phyloP scores from a whole-genome alignment of 2,797 vertebrate species.

The Aplochiton taeniatus region DNA sequence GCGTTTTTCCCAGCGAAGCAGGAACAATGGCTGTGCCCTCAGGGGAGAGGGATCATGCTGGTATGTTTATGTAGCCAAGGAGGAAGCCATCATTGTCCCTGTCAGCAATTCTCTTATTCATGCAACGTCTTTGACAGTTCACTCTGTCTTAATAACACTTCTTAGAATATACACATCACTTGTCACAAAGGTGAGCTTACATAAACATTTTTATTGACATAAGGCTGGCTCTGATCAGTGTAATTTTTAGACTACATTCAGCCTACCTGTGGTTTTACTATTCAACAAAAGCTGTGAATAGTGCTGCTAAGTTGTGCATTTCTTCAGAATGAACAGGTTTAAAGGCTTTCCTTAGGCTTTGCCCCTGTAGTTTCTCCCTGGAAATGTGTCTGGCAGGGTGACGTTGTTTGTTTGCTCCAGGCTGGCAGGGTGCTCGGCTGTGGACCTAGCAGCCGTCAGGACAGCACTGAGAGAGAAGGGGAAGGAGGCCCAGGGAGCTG shows the following conservation, averaged over 20 bases:
- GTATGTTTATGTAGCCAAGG: conserved; percentile 82
- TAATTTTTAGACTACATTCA: too few relatives aligned
- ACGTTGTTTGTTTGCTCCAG: too few relatives aligned
- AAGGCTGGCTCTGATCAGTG: not conserved
- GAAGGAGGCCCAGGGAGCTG: conserved; percentile 41
- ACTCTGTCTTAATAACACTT: conserved; percentile 69
- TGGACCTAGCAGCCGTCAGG: too few relatives aligned
- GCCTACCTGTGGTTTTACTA: too few relatives aligned
- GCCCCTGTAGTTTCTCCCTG: too few relatives aligned
- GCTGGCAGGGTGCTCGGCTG: too few relatives aligned
- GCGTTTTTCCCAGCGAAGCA: conserved; percentile 75
- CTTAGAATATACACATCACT: conserved; percentile 58
- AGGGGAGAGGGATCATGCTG: conserved; percentile 79
- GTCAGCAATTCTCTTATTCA: conserved; percentile 68
- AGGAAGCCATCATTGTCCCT: conserved; percentile 83
- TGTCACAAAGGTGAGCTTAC: conserved; percentile 44
- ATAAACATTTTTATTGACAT: conserved; percentile 9
- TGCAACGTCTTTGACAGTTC: conserved; percentile 60
- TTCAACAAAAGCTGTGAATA: conserved; percentile 3
- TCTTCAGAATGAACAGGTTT: too few relatives aligned
- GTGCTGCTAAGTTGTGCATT: conserved; percentile 10
- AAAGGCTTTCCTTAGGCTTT: too few relatives aligned
- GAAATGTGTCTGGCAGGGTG: too few relatives aligned
- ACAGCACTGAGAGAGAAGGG: too few relatives aligned
- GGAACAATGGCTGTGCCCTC: conserved; percentile 73